Percentiles rank a stretch among this genome's conserved stretches.
These are phyloP conservation scores for Dynastes hyllus DNA, from an alignment of 2,888 invertebrate genomes.

Conservation along the genomic window DNA sequence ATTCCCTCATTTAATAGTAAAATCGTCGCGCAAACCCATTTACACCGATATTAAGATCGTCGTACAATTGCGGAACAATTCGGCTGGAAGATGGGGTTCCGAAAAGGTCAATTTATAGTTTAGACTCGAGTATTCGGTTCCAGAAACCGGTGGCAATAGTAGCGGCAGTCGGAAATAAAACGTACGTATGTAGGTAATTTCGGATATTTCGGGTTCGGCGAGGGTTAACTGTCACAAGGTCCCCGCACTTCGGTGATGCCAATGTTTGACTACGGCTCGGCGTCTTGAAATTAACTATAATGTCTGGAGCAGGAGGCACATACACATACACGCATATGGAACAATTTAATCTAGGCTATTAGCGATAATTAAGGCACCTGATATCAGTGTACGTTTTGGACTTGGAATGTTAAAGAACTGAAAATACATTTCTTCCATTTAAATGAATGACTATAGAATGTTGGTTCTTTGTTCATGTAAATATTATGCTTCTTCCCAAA, in stretches of 20 bases:
- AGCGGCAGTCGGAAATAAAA: slow-evolving; percentile 8
- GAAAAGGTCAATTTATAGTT: slow-evolving; percentile 22
- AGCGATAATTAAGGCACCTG: slow-evolving; percentile 4
- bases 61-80: slow-evolving; percentile 6
- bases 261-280: background rate
- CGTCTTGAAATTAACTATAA: background rate
- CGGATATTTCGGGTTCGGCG: slow-evolving; percentile 5
- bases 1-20: slow-evolving; percentile 7
- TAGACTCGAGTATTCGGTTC: slow-evolving; percentile 1
- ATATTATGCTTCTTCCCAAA: too few relatives aligned
- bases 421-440: too few relatives aligned
- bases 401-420: too few relatives aligned
- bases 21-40: slow-evolving; percentile 54
- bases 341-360: slow-evolving; percentile 18
- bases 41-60: slow-evolving; percentile 42
- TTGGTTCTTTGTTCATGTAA: too few relatives aligned
- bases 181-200: slow-evolving; percentile 3
- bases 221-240: slow-evolving; percentile 8
- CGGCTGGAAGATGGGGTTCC: slow-evolving; percentile 6
- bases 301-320: background rate
- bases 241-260: background rate
- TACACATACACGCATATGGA: background rate
- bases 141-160: background rate
- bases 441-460: too few relatives aligned
- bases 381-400: background rate